Base-by-base conservation (phyloP, 2,113 vertebrate species). In the Dasyurus viverrinus region DNA sequence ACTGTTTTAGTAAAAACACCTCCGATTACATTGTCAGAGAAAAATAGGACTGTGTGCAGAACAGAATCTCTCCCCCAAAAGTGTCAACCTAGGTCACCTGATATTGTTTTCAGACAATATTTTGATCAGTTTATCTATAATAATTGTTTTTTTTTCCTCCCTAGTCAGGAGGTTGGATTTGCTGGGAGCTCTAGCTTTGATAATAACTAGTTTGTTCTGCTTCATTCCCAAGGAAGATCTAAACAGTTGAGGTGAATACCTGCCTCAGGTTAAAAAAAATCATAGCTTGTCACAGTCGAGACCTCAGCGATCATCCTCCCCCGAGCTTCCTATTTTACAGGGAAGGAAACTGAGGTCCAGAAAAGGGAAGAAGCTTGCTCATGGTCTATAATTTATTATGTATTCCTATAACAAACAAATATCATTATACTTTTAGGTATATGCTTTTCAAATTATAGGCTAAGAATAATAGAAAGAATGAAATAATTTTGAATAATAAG, bases 1-100 rank as follows among this genome's bases (percentile, higher is more conserved):
- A 95, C n/a, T 42, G 3, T 26, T 0, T 25, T 6, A 54, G 36
- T 0, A 60, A 91, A 84, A 90, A 54, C 1, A 0, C 5, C 89
- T 93, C 0, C 0, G 55, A 2, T 0, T 24, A 23, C 53, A 89
- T 19, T 0, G 0, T 22, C 60, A 0, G 8, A 54, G 53, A 94
- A 90, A 0, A 94, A 84, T 50, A 76, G 92, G 0, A 27, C 4
- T 14, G 36, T 1, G 50, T 36, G 36, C 90, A 0, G 2, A 89
- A 24, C 84, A 12, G 57, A 84, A 12, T 84, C 36, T 46, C n/a
- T 53, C 50, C 89, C 50, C 47, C 22, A 30, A 19, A 91, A 53
- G 3, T 30, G 8, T 52, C 54, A 25, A 52, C 60, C 3, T 42
- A 48, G 5, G n/a, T 48, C 91, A 57, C 94, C 50, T 12, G 26